Conservation (phyloP, 2,888 invertebrate species). For the Phyllotreta striolata region DNA sequence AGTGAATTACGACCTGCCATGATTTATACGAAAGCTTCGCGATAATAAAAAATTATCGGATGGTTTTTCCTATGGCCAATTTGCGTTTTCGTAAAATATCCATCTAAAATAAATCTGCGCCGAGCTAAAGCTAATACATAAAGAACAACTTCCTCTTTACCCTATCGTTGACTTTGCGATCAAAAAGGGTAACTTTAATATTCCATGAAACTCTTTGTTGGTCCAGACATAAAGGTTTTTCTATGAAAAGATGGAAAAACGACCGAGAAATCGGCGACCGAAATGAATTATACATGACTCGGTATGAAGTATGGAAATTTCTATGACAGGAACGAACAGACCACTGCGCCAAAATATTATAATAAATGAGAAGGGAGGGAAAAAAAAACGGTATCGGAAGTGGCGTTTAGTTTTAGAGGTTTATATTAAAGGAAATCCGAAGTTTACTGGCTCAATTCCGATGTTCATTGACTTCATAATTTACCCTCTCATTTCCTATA, state of each 20-base stretch:
- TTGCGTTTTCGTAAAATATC: slow-evolving; percentile 10
- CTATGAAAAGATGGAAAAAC: slow-evolving; percentile 31
- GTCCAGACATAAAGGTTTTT: slow-evolving; percentile 35
- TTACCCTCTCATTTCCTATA: too few relatives aligned
- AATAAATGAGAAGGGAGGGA: slow-evolving; percentile 42
- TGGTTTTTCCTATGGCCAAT: not conserved
- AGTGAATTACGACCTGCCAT: too few relatives aligned
- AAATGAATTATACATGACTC: slow-evolving; percentile 60
- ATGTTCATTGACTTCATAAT: too few relatives aligned
- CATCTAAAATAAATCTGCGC: slow-evolving; percentile 5
- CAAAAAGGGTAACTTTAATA: slow-evolving; percentile 33
- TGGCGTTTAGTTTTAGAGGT: slow-evolving; percentile 1
- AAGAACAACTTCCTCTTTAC: slow-evolving; percentile 26
- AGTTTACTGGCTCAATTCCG: too few relatives aligned
- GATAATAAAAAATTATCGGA: too few relatives aligned
- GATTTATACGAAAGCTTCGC: too few relatives aligned
- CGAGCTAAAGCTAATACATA: slow-evolving; percentile 19
- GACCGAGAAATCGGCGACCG: slow-evolving; percentile 50
- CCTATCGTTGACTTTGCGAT: slow-evolving; percentile 27
- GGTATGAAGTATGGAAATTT: slow-evolving; percentile 59
- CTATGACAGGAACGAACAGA: slow-evolving; percentile 49
- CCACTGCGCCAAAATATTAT: slow-evolving; percentile 40
- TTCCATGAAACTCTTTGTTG: slow-evolving; percentile 34
- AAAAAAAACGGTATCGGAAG: slow-evolving; percentile 25
- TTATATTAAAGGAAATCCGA: not conserved